phyloP scores from a whole-genome alignment of 1,140 invertebrate species.

The Cotesia typhae region DNA sequence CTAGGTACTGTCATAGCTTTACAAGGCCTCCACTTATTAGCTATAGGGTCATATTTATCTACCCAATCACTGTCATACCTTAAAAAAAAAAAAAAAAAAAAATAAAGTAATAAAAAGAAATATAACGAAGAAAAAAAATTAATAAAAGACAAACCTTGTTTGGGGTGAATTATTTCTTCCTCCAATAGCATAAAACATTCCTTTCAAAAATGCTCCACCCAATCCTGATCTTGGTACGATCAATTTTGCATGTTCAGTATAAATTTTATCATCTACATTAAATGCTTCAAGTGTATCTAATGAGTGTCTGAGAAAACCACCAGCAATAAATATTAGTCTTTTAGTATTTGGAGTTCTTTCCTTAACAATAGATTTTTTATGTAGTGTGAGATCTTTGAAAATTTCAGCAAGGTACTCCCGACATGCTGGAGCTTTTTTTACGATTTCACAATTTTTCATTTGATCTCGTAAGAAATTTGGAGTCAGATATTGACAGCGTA shows the following conservation, averaged over 20 bases:
- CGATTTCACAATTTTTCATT: conserved; percentile 87
- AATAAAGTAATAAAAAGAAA: too few species aligned
- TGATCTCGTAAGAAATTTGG: conserved; percentile 89
- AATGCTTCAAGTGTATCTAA: conserved; percentile 87
- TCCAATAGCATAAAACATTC: conserved; percentile 89
- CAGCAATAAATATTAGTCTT: conserved; percentile 87
- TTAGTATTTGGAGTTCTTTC: conserved; percentile 86
- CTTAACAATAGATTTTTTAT: conserved; percentile 82
- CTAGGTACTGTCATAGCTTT: conserved; percentile 84
- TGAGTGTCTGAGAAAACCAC: conserved; percentile 87
- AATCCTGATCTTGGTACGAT: conserved; percentile 86
- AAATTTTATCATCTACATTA: conserved; percentile 85
- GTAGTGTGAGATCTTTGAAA: conserved; percentile 86
- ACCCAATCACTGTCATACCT: conserved; percentile 64
- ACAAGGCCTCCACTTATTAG: conserved; percentile 81
- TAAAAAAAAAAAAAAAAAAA: conserved; percentile 25
- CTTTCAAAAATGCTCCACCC: conserved; percentile 86
- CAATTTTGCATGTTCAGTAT: conserved; percentile 80
- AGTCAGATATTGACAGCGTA: conserved; percentile 90
- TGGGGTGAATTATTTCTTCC: conserved; percentile 88
- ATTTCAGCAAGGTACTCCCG: conserved; percentile 89
- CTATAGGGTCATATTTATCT: conserved; percentile 78
- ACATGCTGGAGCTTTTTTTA: conserved; percentile 89
- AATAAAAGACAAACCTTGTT: conserved; percentile 71
- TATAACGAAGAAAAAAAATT: neutral